phyloP scores from a whole-genome alignment of 1,140 invertebrate species.

The Branchinecta lynchi region DNA sequence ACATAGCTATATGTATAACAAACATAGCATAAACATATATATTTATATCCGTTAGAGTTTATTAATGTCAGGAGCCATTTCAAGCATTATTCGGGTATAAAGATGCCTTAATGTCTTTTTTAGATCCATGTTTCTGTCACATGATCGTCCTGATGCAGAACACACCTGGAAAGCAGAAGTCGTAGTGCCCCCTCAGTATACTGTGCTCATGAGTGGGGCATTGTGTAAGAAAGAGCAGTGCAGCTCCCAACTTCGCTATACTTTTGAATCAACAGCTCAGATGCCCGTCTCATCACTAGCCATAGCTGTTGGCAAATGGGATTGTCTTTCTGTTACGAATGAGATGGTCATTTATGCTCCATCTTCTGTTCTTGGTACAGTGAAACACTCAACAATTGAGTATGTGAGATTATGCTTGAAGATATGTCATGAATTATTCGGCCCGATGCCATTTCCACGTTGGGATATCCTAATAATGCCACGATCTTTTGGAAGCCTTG shows the following conservation, averaged over 20 bases:
- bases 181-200: slow-evolving; percentile 23
- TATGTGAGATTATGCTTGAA: slow-evolving; percentile 27
- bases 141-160: slow-evolving; percentile 34
- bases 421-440: slow-evolving; percentile 27
- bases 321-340: slow-evolving; percentile 14
- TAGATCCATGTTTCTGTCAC: slow-evolving; percentile 34
- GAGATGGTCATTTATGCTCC: neutral
- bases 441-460: slow-evolving; percentile 31
- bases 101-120: neutral
- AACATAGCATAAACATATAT: too few relatives aligned
- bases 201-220: slow-evolving; percentile 31
- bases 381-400: slow-evolving; percentile 21
- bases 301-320: slow-evolving; percentile 32
- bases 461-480: slow-evolving; percentile 34
- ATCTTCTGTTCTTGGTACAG: neutral
- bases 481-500: slow-evolving; percentile 32
- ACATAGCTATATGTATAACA: too few relatives aligned
- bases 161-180: slow-evolving; percentile 34
- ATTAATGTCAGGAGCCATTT: too few relatives aligned
- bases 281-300: slow-evolving; percentile 35
- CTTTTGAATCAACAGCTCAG: slow-evolving; percentile 28
- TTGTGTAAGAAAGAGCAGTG: slow-evolving; percentile 24
- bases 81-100: too few relatives aligned
- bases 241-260: neutral
- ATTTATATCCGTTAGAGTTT: too few relatives aligned